Percentiles rank a stretch among this genome's conserved stretches.
These are phyloP conservation scores for Hedychridium roseum DNA, from an alignment of 2,888 invertebrate genomes.

Conservation along the genomic window DNA sequence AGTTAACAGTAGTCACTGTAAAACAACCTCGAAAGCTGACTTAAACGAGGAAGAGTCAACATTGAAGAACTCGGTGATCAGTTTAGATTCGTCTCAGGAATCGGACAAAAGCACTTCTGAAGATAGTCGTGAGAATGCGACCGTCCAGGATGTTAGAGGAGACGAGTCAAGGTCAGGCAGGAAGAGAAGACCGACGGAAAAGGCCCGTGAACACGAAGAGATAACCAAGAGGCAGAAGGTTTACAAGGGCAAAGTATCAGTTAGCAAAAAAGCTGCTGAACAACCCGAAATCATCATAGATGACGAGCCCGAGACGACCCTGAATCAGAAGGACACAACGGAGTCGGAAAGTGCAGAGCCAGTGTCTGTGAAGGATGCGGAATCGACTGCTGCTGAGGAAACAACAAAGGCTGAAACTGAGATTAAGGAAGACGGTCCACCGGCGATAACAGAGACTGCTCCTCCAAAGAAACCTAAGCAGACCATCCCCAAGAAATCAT, in stretches of 20 bases:
- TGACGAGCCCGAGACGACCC: no score
- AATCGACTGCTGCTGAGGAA: no score
- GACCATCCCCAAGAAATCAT: slow-evolving; percentile 29
- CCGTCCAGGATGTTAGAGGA: slow-evolving; percentile 19
- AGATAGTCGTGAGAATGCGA: slow-evolving; percentile 18
- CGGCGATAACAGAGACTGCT: slow-evolving; percentile 21
- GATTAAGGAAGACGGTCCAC: no score
- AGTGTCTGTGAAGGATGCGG: no score
- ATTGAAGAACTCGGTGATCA: slow-evolving; percentile 5
- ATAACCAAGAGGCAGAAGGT: slow-evolving; percentile 56
- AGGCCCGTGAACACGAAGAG: slow-evolving; percentile 56
- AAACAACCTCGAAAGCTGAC: background rate
- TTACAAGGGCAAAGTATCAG: slow-evolving; percentile 32
- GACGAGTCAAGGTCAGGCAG: slow-evolving; percentile 59
- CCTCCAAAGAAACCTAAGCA: slow-evolving; percentile 31
- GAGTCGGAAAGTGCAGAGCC: no score
- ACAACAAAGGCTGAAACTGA: no score
- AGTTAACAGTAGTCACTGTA: no score
- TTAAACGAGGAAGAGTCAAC: slow-evolving; percentile 13
- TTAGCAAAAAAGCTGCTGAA: slow-evolving; percentile 20
- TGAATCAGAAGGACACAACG: no score
- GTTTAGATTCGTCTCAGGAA: background rate
- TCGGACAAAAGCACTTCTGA: no score
- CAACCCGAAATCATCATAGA: slow-evolving; percentile 8
- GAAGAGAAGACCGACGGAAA: slow-evolving; percentile 59